A percentile compares a stretch with the other conserved stretches of the same genome.
These are phyloP conservation scores for Resseliella maxima DNA, from an alignment of 2,888 invertebrate genomes.

Conservation along the genomic window DNA sequence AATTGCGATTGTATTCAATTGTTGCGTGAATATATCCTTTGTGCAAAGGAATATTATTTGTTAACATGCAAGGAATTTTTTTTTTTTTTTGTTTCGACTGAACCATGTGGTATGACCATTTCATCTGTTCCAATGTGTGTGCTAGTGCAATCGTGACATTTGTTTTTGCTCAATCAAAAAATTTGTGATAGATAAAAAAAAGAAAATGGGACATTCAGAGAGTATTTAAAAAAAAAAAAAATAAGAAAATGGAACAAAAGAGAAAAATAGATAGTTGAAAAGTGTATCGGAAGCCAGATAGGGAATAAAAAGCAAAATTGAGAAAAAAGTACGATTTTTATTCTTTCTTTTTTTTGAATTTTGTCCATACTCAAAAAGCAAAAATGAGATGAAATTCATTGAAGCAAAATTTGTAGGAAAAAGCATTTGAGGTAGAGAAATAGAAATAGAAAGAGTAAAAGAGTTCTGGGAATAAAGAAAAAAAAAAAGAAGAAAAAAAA, in stretches of 20 bases:
- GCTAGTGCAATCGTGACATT: not conserved
- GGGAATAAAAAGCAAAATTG: not conserved
- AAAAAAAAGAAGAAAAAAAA: not conserved
- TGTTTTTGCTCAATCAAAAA: slow-evolving; percentile 23
- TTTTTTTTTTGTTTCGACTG: too few species aligned
- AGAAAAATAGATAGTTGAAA: not conserved
- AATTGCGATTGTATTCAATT: too few species aligned
- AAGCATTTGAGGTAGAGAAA: not conserved
- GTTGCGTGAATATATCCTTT: too few species aligned
- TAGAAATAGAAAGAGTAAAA: not conserved
- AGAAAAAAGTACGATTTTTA: too few species aligned
- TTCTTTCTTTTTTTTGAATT: not conserved
- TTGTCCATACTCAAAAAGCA: not conserved
- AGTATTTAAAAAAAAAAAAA: not conserved
- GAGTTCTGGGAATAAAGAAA: not conserved
- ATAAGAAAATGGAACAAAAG: not conserved
- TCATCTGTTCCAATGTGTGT: not conserved
- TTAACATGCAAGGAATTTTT: not conserved
- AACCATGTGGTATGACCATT: not conserved
- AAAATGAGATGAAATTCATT: not conserved
- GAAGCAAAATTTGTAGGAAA: not conserved
- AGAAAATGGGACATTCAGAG: not conserved
- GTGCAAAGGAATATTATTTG: too few species aligned
- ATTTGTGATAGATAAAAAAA: not conserved
- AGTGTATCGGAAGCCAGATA: not conserved